phyloP scores from a whole-genome alignment of 1,140 invertebrate genomes.

The Bathynomus jamesi region DNA sequence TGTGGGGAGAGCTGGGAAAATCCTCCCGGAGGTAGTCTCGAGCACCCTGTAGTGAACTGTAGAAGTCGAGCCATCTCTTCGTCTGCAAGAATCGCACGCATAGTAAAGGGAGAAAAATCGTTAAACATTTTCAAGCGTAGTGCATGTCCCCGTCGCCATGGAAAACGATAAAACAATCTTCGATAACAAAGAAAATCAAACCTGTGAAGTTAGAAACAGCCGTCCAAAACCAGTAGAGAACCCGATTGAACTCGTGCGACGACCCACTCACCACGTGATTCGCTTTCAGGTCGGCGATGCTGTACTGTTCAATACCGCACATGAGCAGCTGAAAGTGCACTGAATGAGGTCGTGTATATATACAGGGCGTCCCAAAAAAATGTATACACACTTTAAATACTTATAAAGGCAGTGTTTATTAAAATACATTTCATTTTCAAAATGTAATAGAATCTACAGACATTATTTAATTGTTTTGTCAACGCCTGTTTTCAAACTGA shows the following conservation, averaged over 20 bases:
- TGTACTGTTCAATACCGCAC: conserved; percentile 89
- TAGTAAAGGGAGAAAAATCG: no score
- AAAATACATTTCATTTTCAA: no score
- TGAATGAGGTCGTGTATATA: conserved; percentile 36
- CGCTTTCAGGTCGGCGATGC: conserved; percentile 75
- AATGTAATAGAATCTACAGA: no score
- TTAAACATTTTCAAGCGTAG: no score
- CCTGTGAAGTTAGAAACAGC: conserved; percentile 76
- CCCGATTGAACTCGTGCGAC: conserved; percentile 70
- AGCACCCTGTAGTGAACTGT: conserved; percentile 87
- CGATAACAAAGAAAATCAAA: no score
- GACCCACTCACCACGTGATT: conserved; percentile 77
- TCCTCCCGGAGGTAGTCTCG: conserved; percentile 82
- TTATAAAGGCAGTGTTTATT: no score
- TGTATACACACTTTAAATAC: no score
- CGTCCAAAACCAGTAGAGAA: conserved; percentile 91
- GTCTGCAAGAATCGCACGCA: conserved; percentile 43
- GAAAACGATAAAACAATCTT: no score
- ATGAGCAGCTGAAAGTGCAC: conserved; percentile 62
- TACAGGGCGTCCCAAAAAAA: no score
- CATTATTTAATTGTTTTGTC: no score
- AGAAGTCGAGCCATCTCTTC: conserved; percentile 87
- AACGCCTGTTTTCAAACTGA: no score
- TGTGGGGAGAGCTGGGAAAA: conserved; percentile 77
- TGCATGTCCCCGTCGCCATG: no score